Conservation (phyloP, 1,140 invertebrate species). For the Trypoxylus dichotomus region DNA sequence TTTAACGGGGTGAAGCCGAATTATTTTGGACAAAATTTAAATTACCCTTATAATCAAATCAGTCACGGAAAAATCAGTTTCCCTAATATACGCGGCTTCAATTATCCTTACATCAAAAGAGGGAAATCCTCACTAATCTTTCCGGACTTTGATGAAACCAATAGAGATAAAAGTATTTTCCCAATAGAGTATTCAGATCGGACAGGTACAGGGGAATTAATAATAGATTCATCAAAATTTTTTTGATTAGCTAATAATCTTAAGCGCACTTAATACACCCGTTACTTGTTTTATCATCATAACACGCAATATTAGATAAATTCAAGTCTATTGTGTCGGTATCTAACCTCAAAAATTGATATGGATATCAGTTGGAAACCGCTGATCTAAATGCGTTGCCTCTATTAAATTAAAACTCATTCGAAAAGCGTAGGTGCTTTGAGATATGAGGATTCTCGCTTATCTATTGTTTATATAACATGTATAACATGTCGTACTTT, state of each 20-base stretch:
- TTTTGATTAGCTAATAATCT: neutral
- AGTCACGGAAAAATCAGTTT: neutral
- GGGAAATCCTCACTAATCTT: neutral
- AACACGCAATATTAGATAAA: neutral
- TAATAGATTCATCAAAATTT: neutral
- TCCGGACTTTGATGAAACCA: neutral
- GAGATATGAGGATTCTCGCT: too few species aligned
- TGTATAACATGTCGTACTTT: neutral
- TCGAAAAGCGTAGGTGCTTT: too few species aligned
- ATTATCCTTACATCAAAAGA: neutral
- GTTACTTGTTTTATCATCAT: too few species aligned
- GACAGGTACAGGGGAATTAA: neutral
- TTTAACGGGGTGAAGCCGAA: slow-evolving; percentile 59
- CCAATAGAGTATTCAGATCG: neutral
- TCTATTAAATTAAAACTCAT: neutral
- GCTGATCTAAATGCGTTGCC: too few species aligned
- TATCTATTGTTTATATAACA: neutral
- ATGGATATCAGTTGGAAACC: too few species aligned
- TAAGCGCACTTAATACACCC: too few species aligned
- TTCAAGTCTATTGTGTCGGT: too few species aligned
- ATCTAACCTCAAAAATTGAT: neutral
- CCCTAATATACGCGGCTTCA: neutral
- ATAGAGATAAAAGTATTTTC: neutral
- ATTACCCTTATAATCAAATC: too few species aligned
- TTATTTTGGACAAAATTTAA: too few species aligned